phyloP scores from a whole-genome alignment of 2,797 vertebrate species.

The Ispidina picta region DNA sequence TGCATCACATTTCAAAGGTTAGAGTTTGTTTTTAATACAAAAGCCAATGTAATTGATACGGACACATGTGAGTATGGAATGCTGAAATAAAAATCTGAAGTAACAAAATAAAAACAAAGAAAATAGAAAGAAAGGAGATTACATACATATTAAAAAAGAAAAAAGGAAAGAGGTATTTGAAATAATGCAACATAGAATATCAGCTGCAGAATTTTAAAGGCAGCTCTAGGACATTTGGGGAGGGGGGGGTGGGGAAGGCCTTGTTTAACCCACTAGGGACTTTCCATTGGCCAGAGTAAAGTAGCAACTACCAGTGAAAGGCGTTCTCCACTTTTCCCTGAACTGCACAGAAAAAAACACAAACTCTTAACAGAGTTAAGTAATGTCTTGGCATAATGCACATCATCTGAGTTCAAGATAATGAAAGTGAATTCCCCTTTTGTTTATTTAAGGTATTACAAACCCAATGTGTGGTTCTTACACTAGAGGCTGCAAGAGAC shows the following conservation, averaged over 20 bases:
- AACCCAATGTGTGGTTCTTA: conserved; percentile 83
- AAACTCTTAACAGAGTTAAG: conserved; percentile 42
- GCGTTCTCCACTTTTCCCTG: conserved; percentile 57
- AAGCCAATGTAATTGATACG: conserved; percentile 64
- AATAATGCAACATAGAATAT: conserved; percentile 50
- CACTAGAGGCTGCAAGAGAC: conserved; percentile 84
- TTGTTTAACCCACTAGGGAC: conserved; percentile 39
- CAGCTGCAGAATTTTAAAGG: conserved; percentile 51
- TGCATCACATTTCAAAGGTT: conserved; percentile 46
- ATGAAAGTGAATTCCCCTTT: conserved; percentile 52
- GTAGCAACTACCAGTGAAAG: conserved; percentile 52
- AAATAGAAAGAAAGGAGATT: conserved; percentile 23
- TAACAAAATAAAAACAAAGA: conserved; percentile 37
- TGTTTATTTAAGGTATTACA: conserved; percentile 76
- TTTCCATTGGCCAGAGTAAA: conserved; percentile 15
- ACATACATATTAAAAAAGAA: not conserved
- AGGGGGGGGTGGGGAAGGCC: not conserved
- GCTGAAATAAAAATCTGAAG: conserved; percentile 38
- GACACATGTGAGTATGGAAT: conserved; percentile 38
- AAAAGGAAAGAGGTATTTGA: conserved; percentile 16
- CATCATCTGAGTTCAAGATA: conserved; percentile 31
- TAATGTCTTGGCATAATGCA: conserved; percentile 62
- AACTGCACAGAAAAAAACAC: conserved; percentile 32
- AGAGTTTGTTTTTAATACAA: not conserved
- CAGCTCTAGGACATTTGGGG: conserved; percentile 7